Base-by-base conservation (phyloP, 2,888 invertebrate species). In the Cactoblastis cactorum region DNA sequence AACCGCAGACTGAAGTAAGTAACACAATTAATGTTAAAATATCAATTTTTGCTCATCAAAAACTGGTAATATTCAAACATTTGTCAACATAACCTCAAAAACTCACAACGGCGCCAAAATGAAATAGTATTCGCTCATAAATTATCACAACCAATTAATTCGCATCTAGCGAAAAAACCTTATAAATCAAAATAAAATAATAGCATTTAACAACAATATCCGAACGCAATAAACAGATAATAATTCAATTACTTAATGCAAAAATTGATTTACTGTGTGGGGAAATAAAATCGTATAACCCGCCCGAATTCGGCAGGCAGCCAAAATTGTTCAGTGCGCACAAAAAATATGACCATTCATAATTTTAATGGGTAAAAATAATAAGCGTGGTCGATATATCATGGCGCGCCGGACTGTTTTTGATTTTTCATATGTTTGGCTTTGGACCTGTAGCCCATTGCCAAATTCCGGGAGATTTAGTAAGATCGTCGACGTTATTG, bases 221-320 rank as follows among this genome's bases (percentile, higher is more conserved):
- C 77, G 69, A 66, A 71, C 71, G 79, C 80, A 82, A 86, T 87
- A 84, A 88, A 84, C 84, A 83, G 80, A 67, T 73, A 78, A 77
- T 85, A 83, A 87, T 86, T 82, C 80, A 86, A 86, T 87, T 83
- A 85, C 79, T 83, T 83, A 83, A 86, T 84, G 82, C 81, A 82
- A 79, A 83, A 83, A 78, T 77, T 85, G 86, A 87, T 88, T 86
- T 86, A 87, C 66, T 59, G 63, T 67, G 77, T 64, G 70, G 69
- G 63, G 71, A 73, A 81, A 83, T 82, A 79, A 83, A 83, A 83
- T 77, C 76, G 65, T 67, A 77, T 72, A 74, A 67, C 65, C 61
- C 69, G 61, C 66, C 70, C 61, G 54, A 65, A 66, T 72, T 75
- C 77, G 86, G 86, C 85, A 71, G 59, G 47, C 62, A 78, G 86